Base-by-base conservation (phyloP, 2,113 vertebrate species). In the Eulemur rufifrons region DNA sequence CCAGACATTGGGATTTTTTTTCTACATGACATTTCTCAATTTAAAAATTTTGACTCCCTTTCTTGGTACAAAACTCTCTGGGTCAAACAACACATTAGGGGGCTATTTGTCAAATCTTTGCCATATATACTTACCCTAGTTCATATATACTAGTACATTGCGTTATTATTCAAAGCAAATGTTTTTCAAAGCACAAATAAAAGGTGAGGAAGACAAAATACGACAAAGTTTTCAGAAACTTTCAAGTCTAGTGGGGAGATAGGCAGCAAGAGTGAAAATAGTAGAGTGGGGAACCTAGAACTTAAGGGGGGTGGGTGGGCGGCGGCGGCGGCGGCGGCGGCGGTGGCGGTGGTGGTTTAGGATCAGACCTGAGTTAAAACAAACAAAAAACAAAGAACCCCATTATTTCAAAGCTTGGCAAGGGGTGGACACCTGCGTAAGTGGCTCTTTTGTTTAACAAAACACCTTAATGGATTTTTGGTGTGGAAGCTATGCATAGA, bases 391-490 rank as follows among this genome's bases (percentile, higher is more conserved):
- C 54, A 92, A 96, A 96, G 91, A 96, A 68, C 18, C 25, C 50
- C 21, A 76, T 96, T 94, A 95, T 96, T 89, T 87, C 52, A 88
- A 86, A 90, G 50, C 42, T 84, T 94, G 83, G 69, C 78, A 76
- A 93, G 91, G 39, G 25, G 63, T 86, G 82, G 68, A 74, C 83
- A 56, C 56, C 86, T 83, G 93, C 91, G 95, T 86, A 93, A 91
- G 86, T 81, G 68, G 37, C 54, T 95, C 93, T 83, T 97, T 97
- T 96, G 95, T 97, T 96, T 96, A 95, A 96, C 91, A 96, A 98
- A 96, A 77, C 59, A 92, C 74, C 89, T 93, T 86, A 91, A 71
- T 95, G 84, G 93, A 92, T 93, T 93, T 93, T 59, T 15, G 68
- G 92, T 27, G 74, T 23, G 21, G 66, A 42, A 78, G 47, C 42